phyloP scores from a whole-genome alignment of 1,140 invertebrate genomes.

The Orchestia grillus region DNA sequence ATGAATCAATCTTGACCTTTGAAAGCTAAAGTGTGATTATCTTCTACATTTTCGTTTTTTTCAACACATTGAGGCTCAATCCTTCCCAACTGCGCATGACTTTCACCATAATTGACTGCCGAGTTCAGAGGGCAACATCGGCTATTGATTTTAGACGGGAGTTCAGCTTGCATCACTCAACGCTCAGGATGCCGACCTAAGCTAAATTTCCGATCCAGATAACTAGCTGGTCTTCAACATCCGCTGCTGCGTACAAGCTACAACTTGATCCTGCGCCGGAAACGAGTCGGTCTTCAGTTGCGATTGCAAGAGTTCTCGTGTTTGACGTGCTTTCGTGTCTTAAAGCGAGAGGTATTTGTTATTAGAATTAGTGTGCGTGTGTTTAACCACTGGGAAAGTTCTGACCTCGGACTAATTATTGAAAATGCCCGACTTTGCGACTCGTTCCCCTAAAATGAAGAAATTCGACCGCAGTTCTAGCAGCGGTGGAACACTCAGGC shows the following conservation, averaged over 20 bases:
- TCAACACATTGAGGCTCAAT: background rate
- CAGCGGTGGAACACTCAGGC: background rate
- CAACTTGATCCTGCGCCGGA: background rate
- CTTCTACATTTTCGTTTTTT: background rate
- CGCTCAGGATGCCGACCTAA: background rate
- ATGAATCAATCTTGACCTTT: too few species aligned
- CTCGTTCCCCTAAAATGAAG: background rate
- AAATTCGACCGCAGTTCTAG: background rate
- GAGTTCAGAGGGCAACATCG: background rate
- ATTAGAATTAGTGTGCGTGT: background rate
- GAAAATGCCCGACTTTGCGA: background rate
- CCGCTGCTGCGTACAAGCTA: background rate
- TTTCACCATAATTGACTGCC: background rate
- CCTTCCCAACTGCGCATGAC: background rate
- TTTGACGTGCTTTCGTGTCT: background rate
- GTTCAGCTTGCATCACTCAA: background rate
- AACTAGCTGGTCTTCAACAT: background rate
- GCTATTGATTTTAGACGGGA: background rate
- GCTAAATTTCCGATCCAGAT: background rate
- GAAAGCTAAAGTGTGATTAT: background rate
- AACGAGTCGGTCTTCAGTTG: background rate
- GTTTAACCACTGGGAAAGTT: background rate
- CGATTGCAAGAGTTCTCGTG: background rate
- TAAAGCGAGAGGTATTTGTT: background rate
- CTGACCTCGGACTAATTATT: background rate